Conservation (phyloP, 1,140 invertebrate genomes). For the Hypsibius dujardini region DNA sequence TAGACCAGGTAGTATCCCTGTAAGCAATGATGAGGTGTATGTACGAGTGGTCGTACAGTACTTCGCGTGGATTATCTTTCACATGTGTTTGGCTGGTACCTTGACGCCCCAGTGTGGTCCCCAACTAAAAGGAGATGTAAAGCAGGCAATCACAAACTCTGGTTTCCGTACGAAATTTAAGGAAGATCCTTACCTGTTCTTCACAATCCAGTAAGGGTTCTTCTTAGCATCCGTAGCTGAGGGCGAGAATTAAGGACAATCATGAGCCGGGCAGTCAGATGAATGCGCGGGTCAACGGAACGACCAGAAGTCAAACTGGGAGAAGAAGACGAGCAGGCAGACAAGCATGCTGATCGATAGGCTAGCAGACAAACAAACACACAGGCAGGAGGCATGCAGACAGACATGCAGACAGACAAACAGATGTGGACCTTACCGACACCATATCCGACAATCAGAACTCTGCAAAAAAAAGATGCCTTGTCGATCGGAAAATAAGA, state of each 20-base stretch:
- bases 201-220: slow-evolving; percentile 75
- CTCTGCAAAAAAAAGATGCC: slow-evolving; percentile 38
- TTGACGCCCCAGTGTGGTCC: slow-evolving; percentile 59
- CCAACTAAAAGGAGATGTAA: slow-evolving; percentile 44
- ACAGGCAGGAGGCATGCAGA: no score
- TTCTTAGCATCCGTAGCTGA: slow-evolving; percentile 38
- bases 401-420: no score
- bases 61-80: neutral
- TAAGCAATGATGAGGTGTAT: slow-evolving; percentile 21
- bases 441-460: slow-evolving; percentile 78
- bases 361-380: no score
- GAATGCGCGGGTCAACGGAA: neutral
- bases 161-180: neutral
- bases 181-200: slow-evolving; percentile 42
- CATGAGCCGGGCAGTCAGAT: neutral
- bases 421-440: slow-evolving; percentile 38
- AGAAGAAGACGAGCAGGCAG: no score
- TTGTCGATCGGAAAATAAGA: neutral
- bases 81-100: slow-evolving; percentile 30
- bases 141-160: neutral
- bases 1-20: slow-evolving; percentile 87
- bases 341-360: no score
- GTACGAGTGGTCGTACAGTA: neutral
- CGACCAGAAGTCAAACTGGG: no score
- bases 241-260: slow-evolving; percentile 18